These are phyloP conservation scores for Pristionchus arcanus DNA, from an alignment of 2,888 invertebrate species.

Conservation along the genomic window DNA sequence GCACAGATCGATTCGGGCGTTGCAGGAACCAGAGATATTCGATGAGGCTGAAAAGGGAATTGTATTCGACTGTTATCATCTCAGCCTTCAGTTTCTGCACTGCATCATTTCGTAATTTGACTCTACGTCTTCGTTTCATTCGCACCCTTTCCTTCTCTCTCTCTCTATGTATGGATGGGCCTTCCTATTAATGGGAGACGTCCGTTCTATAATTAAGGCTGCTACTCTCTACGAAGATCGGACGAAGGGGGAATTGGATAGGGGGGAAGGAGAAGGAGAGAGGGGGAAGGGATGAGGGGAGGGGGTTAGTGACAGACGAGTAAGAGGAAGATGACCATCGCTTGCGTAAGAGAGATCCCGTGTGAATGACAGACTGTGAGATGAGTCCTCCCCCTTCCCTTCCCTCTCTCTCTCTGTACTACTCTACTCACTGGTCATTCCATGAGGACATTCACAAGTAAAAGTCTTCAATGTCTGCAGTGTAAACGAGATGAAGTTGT, in stretches of 20 bases:
- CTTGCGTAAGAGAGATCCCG: conserved; percentile 45
- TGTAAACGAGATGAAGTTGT: conserved; percentile 75
- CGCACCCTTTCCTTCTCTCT: not conserved
- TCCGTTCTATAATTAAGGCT: conserved; percentile 55
- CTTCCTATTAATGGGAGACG: conserved; percentile 48
- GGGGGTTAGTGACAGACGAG: conserved; percentile 34
- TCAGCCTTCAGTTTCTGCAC: not conserved
- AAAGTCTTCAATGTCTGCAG: conserved; percentile 74
- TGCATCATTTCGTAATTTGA: not conserved
- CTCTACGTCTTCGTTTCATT: not conserved
- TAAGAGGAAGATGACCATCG: conserved; percentile 28
- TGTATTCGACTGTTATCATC: not conserved
- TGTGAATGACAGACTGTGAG: conserved; percentile 52
- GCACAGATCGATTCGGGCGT: conserved; percentile 75
- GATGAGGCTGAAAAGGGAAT: conserved; percentile 62
- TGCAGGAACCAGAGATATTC: conserved; percentile 70
- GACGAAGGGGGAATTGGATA: conserved; percentile 9
- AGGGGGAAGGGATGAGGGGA: not conserved
- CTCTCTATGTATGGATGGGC: not conserved
- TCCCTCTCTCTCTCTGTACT: conserved; percentile 20
- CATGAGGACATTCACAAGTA: conserved; percentile 76
- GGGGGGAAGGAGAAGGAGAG: not conserved
- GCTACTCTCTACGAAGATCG: conserved; percentile 21
- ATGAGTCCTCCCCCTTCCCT: conserved; percentile 34
- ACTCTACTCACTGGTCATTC: conserved; percentile 74